Conservation (phyloP, 2,888 invertebrate genomes). For the Nycteola revayana region DNA sequence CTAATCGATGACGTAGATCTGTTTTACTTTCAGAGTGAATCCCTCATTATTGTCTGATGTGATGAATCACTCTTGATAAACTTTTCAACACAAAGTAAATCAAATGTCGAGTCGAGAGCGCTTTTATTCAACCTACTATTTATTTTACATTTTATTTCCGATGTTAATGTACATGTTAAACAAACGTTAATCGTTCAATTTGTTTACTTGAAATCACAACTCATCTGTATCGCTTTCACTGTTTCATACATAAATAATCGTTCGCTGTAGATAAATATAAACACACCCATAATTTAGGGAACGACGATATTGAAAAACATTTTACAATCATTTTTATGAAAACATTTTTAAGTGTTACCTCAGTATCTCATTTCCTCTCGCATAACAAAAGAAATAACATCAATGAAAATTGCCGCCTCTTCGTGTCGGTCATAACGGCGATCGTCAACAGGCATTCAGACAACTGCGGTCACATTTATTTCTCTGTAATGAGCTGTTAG, state of each 20-base stretch:
- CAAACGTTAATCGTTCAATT: conserved; percentile 42
- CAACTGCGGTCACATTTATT: conserved; percentile 31
- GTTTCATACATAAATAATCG: too few relatives aligned
- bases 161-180: conserved; percentile 38
- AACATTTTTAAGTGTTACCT: conserved; percentile 8
- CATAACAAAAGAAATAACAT: conserved; percentile 16
- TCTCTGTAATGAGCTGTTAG: conserved; percentile 51
- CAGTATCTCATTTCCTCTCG: conserved; percentile 13
- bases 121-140: conserved; percentile 54
- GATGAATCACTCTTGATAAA: conserved; percentile 75
- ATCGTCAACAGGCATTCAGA: conserved; percentile 28
- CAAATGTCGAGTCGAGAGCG: conserved; percentile 49
- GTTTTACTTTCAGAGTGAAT: conserved; percentile 66
- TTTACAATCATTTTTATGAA: conserved; percentile 9
- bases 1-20: conserved; percentile 70
- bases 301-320: conserved; percentile 5
- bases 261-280: conserved; percentile 7
- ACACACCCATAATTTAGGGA: conserved; percentile 4
- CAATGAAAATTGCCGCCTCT: conserved; percentile 6
- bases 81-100: conserved; percentile 68
- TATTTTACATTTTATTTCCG: conserved; percentile 53
- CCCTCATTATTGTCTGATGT: conserved; percentile 68
- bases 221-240: conserved; percentile 26
- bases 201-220: conserved; percentile 38
- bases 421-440: conserved; percentile 20